A percentile compares a stretch with the other conserved stretches of the same genome.
These are phyloP conservation scores for Tigriopus californicus DNA, from an alignment of 2,888 invertebrate genomes.

Conservation along the genomic window DNA sequence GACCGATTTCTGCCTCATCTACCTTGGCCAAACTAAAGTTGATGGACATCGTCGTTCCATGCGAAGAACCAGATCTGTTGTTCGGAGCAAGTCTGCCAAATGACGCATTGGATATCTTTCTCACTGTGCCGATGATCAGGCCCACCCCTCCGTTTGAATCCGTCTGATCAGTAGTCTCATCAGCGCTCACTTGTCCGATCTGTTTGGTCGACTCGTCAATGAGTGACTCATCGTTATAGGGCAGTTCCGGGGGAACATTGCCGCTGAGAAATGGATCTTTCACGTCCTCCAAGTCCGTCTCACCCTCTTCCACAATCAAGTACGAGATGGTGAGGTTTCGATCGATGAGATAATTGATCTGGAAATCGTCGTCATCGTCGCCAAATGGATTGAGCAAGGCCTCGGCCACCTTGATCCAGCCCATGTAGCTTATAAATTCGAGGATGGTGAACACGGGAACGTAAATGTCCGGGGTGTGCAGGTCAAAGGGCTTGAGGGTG, in stretches of 20 bases:
- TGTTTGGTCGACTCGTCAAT: no score
- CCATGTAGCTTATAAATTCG: constrained; percentile 78
- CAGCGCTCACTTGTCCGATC: no score
- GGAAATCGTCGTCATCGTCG: constrained; percentile 84
- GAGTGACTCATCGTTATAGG: background rate
- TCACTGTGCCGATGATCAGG: no score
- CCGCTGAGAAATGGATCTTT: constrained; percentile 16
- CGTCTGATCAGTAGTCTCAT: no score
- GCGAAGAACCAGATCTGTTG: no score
- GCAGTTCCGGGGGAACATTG: background rate
- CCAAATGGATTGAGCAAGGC: constrained; percentile 83
- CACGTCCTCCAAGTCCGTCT: background rate
- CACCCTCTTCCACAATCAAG: constrained; percentile 67
- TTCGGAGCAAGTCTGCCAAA: no score
- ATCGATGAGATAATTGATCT: constrained; percentile 80
- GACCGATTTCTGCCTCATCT: no score
- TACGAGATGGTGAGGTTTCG: constrained; percentile 78
- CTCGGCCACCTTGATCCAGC: constrained; percentile 84
- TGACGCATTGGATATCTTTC: no score
- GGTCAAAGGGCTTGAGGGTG: background rate
- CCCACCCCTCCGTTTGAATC: no score
- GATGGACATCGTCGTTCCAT: no score
- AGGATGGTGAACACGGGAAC: constrained; percentile 11
- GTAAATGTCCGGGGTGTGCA: constrained; percentile 9
- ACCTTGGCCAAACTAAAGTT: no score